Conservation (phyloP, 92 coral and sea anemone species). For the Epizoanthus rinbou region DNA sequence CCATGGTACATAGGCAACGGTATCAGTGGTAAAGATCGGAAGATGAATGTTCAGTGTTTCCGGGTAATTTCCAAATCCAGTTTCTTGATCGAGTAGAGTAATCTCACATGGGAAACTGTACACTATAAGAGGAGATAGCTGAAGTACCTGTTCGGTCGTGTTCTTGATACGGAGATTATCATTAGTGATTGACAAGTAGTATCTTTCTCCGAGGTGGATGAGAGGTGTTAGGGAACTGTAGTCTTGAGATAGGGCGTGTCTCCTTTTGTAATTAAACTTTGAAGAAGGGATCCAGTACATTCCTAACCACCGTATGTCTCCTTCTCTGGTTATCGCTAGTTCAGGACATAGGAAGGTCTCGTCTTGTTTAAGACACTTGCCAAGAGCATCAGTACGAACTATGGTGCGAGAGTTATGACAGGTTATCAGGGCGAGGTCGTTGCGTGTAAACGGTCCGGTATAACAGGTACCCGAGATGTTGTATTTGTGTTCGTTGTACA, state of each 20-base stretch:
- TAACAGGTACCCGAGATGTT: slow-evolving; percentile 1
- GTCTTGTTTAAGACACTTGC: too few species aligned
- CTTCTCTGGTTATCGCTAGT: too few species aligned
- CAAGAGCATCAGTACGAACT: too few species aligned
- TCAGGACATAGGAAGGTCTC: too few species aligned
- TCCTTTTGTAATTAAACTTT: not conserved
- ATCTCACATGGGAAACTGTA: not conserved
- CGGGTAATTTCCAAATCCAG: not conserved
- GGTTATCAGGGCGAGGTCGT: not conserved
- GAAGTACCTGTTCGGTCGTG: not conserved
- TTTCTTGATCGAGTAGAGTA: not conserved
- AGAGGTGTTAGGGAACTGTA: not conserved
- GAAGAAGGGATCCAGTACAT: not conserved
- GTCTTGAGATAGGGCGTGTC: not conserved
- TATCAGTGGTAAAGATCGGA: not conserved
- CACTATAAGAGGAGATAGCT: not conserved
- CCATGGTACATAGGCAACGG: not conserved
- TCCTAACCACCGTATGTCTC: too few species aligned
- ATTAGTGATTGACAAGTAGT: too few species aligned
- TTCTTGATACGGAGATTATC: too few species aligned
- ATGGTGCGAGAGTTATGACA: not conserved
- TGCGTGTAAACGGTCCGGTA: not conserved
- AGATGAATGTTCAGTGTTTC: not conserved
- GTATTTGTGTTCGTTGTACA: slow-evolving; percentile 35
- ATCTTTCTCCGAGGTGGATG: too few species aligned